Evolutionary conservation across 2,113 vertebrate species (phyloP).

Genomic region (Siphamia tubifer): DNA sequence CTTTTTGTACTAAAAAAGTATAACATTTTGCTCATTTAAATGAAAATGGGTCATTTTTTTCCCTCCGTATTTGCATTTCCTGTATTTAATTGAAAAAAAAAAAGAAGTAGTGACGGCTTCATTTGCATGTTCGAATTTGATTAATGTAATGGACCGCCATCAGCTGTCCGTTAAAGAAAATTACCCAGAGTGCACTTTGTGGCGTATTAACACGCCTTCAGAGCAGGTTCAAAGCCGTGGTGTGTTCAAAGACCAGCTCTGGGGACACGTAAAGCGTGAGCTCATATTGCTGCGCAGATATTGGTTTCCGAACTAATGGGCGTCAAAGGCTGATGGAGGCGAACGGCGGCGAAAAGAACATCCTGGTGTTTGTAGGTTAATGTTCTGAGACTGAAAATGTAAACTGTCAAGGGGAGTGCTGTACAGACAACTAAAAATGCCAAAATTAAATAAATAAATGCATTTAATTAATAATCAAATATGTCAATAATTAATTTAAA

Average conservation of each 20-base stretch:
- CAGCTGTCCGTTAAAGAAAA: neutral
- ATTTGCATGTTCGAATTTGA: too few species aligned
- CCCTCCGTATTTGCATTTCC: neutral
- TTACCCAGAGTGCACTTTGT: neutral
- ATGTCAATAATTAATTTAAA: too few species aligned
- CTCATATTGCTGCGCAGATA: conserved; percentile 55
- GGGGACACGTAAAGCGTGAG: conserved; percentile 47
- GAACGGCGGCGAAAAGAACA: conserved; percentile 30
- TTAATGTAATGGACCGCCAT: too few species aligned
- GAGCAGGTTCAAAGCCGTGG: conserved; percentile 10
- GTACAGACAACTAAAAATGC: too few species aligned
- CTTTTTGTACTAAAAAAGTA: neutral
- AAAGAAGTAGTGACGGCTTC: too few species aligned
- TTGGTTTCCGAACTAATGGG: conserved; percentile 58
- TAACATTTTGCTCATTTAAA: neutral
- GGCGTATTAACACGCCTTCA: neutral
- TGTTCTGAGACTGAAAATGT: conserved; percentile 48
- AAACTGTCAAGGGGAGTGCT: too few species aligned
- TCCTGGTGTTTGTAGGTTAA: conserved; percentile 40
- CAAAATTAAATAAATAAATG: too few species aligned
- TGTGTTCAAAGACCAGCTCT: conserved; percentile 27
- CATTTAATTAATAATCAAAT: too few species aligned
- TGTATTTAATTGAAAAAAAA: too few species aligned
- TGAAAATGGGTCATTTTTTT: neutral
- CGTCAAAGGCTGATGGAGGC: conserved; percentile 35